phyloP scores from a whole-genome alignment of 2,888 invertebrate species.

The Sesia bembeciformis region DNA sequence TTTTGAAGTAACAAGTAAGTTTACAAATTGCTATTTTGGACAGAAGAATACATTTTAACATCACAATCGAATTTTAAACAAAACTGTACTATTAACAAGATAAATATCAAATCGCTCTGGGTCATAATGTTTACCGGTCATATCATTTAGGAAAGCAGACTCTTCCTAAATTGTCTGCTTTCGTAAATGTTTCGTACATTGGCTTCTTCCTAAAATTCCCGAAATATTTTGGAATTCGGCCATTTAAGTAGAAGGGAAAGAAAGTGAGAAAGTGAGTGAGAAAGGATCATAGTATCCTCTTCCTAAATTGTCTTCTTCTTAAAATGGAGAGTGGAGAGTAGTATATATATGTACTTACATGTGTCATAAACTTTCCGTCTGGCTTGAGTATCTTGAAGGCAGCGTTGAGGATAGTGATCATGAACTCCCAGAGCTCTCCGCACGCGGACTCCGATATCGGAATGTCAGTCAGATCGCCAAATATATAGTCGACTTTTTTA shows the following conservation, averaged over 20 bases:
- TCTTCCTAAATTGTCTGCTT: no score
- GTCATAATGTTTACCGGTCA: no score
- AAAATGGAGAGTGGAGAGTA: background rate
- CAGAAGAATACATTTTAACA: no score
- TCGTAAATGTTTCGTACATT: no score
- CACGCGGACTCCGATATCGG: slow-evolving; percentile 88
- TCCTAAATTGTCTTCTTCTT: background rate
- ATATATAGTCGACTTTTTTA: slow-evolving; percentile 92
- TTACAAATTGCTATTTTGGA: no score
- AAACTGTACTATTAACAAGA: no score
- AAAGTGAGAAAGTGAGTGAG: background rate
- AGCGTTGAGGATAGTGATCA: slow-evolving; percentile 85
- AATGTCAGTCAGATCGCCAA: slow-evolving; percentile 95
- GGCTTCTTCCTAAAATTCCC: no score
- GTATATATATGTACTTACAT: slow-evolving; percentile 70
- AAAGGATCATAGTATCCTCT: background rate
- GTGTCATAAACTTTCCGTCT: slow-evolving; percentile 92
- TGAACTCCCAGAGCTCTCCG: slow-evolving; percentile 92
- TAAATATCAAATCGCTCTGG: no score
- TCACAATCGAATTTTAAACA: no score
- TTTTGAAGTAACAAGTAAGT: no score
- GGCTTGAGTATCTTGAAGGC: slow-evolving; percentile 87
- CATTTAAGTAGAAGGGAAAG: background rate
- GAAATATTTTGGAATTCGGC: no score
- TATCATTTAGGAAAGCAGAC: no score